Base-by-base conservation (phyloP, 2,888 invertebrate species). In the Brachyopa scutellaris region DNA sequence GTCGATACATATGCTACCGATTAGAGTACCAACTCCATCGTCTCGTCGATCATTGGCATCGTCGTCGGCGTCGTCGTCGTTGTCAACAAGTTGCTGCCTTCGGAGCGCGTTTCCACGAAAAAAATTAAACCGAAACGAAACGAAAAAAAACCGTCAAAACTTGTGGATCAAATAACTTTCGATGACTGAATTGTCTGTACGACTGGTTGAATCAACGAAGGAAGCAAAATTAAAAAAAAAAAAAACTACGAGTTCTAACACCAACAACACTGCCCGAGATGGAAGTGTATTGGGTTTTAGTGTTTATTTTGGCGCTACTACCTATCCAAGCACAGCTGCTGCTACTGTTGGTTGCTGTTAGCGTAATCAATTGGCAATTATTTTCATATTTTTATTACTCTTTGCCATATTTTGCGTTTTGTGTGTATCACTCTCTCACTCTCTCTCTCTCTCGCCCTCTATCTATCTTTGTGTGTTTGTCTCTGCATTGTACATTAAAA, bases 351-450 rank as follows among this genome's bases (percentile, higher is more conserved):
- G 17, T 47, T 40, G 19, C 47, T 26, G 36, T 55, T 64, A 21
- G 72, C 45, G 76, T 49, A 80, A 80, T 80, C 80, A 80, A 76
- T 82, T 82, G 82, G 70, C 82, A 82, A 82, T 82, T 77, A 82
- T 77, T 77, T 82, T 82, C 59, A 61, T 72, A 76, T 82, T 82
- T 79, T 82, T 82, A 82, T 82, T 70, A 72, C 64, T 66, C 61
- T 36, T 49, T 66, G 73, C 62, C 73, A 74, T 74, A 66, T 66
- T 82, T 72, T 53, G 82, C 77, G 69, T 78, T 74, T 80, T 74
- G 64, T 64, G 47, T 64, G 19, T 33, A 7, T 45, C 45, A 29
- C 31, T 42, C 45, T 31, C 7, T 23, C 33, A 2, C 13, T 62
- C n/a, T 26, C 19, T 49, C 47, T 49, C 55, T 55, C n/a, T n/a